Base-by-base conservation (phyloP, 2,113 vertebrate species). In the Xenopus borealis region DNA sequence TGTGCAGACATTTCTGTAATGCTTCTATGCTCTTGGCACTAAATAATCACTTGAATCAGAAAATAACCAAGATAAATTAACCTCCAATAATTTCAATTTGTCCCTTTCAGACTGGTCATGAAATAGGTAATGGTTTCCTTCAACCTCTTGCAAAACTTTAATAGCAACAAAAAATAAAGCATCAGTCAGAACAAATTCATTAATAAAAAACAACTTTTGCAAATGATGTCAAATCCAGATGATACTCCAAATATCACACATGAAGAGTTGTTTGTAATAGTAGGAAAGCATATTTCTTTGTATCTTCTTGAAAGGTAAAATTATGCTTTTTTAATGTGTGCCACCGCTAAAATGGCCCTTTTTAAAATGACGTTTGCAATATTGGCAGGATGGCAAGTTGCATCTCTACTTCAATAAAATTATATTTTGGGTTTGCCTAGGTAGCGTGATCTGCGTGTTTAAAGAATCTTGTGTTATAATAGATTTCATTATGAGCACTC, bases 281-380 rank as follows among this genome's bases (percentile, higher is more conserved):
- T 62, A 85, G 71, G 80, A 80, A 83, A n/a, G 47, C 11, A 40
- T 1, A 27, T 27, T 27, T 40, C 8, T 3, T 40, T 40, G 33
- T 9, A 40, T 40, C 1, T 40, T 50, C 1, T 19, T 65, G 75
- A 73, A 61, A 83, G 83, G 62, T 27, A 73, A 64, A 86, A 81
- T 83, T 85, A 75, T 82, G 79, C 83, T 86, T 86, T 83, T 82
- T 82, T 81, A 88, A 81, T 87, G 75, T 77, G 84, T 83, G 77
- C 82, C 81, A 82, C 83, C 82, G 83, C 80, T 81, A 85, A 87
- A 85, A 81, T 72, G 80, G 79, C 79, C 79, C 73, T 81, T 80
- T 40, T 67, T 80, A 80, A 86, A 83, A 65, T 78, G 73, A 83
- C 80, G 79, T 72, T 87, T 80, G 81, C 82, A 79, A 79, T 83